Base-by-base conservation (phyloP, 2,888 invertebrate genomes). In the Lithosia quadra region DNA sequence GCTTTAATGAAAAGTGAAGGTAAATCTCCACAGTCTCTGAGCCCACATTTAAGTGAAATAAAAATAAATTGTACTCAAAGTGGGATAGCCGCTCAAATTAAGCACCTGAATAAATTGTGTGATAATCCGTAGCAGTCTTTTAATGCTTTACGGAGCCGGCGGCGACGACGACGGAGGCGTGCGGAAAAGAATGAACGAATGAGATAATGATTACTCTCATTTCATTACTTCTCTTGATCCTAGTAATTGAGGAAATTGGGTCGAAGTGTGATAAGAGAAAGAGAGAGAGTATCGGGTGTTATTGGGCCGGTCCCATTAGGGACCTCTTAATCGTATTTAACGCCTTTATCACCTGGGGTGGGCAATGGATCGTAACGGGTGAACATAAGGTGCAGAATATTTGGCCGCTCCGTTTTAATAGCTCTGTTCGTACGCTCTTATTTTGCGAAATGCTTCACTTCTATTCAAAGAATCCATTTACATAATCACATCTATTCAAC, bases 41-140 rank as follows among this genome's bases (percentile, higher is more conserved):
- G 83, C 83, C 88, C 86, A 86, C 86, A 89, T 89, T 92, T 91
- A 91, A 93, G 91, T 91, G 91, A 92, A 94, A 94, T 94, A 93
- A 93, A 93, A 93, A 92, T 92, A 93, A 94, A 93, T 93, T 92
- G 89, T 87, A 83, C 90, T 86, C 89, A 89, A 92, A 93, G 92
- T 91, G 91, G 90, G 90, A 91, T 91, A 87, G 92, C 88, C 91
- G 90, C 92, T 92, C 92, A 93, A 94, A 94, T 94, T 92, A 94
- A 94, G 94, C 94, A 94, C 93, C 94, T 94, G 94, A 93, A 94
- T 94, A 94, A 94, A 94, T 94, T 94, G 92, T 91, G 92, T 90
- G 94, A 93, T 94, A 94, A 94, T 94, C 94, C 94, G 84, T 83
- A 90, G 90, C 89, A 91, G 92, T 93, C 91, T 92, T 92, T 92